Evolutionary conservation across 2,797 vertebrate genomes (phyloP).

Genomic region (Ctenosaura bakeri): DNA sequence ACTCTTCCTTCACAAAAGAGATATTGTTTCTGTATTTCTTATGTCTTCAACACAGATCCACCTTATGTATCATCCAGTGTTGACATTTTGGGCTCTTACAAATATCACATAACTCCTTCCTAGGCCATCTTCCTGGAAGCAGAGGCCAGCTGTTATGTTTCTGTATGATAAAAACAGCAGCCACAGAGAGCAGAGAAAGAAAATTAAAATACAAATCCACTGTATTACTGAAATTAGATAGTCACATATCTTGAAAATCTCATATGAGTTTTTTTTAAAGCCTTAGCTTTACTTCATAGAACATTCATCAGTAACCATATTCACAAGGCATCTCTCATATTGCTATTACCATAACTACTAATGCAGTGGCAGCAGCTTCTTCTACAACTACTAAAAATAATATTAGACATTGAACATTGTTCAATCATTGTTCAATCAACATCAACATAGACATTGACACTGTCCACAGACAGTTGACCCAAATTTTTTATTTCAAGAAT

Average conservation of each 20-base stretch:
- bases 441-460: too few relatives aligned
- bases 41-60: not conserved
- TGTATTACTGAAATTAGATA: constrained; percentile 8
- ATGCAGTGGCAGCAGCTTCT: not conserved
- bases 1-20: not conserved
- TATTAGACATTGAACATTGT: too few relatives aligned
- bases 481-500: not conserved
- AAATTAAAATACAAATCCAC: not conserved
- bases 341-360: not conserved
- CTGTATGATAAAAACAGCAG: not conserved
- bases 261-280: not conserved
- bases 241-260: not conserved
- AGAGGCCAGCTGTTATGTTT: constrained; percentile 7
- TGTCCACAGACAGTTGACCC: too few relatives aligned
- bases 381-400: not conserved
- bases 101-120: not conserved
- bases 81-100: constrained; percentile 9
- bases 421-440: too few relatives aligned
- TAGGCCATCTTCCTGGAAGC: not conserved
- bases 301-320: not conserved
- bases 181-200: not conserved
- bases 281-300: not conserved
- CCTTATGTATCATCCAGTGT: not conserved
- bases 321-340: not conserved
- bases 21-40: not conserved